A percentile compares a stretch with the other conserved stretches of the same genome.
These are phyloP conservation scores for Hirudinaria manillensis DNA, from an alignment of 2,888 invertebrate species.

Conservation along the genomic window DNA sequence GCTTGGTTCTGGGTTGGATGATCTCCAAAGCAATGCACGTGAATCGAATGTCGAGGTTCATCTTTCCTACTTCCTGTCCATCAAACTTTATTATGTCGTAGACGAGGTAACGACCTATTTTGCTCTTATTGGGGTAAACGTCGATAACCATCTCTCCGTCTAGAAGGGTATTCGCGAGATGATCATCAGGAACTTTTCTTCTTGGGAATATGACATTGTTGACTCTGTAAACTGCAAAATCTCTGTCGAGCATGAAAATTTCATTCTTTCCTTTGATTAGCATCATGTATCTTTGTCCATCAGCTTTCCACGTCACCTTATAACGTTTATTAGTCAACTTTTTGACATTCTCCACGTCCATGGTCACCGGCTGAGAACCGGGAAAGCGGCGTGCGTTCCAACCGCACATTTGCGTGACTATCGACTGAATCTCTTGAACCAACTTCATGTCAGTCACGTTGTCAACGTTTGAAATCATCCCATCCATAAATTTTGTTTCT, in stretches of 20 bases:
- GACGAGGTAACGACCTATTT: no score
- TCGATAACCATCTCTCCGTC: conserved; percentile 98
- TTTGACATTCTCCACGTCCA: no score
- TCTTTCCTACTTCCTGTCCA: conserved; percentile 44
- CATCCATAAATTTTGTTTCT: conserved; percentile 69
- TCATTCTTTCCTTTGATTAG: conserved; percentile 77
- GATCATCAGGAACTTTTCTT: conserved; percentile 61
- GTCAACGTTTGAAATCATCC: conserved; percentile 71
- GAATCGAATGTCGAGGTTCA: conserved; percentile 72
- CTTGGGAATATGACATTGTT: conserved; percentile 72
- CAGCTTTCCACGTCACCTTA: conserved; percentile 97
- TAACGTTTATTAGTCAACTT: no score
- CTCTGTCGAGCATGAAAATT: conserved; percentile 91
- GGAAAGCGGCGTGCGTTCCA: no score
- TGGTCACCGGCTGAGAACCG: no score
- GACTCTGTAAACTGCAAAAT: conserved; percentile 78
- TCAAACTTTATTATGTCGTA: conserved; percentile 78
- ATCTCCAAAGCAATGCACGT: conserved; percentile 65
- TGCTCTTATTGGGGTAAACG: conserved; percentile 63
- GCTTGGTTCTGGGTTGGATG: conserved; percentile 60
- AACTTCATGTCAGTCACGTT: no score
- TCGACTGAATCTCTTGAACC: conserved; percentile 65
- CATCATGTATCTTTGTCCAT: conserved; percentile 96
- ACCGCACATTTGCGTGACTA: no score
- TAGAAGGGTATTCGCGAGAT: conserved; percentile 73